Evolutionary conservation across 2,888 invertebrate species (phyloP), one percentile per base, ranked within the genome.

Genomic region (Tryphoninae sp.): DNA sequence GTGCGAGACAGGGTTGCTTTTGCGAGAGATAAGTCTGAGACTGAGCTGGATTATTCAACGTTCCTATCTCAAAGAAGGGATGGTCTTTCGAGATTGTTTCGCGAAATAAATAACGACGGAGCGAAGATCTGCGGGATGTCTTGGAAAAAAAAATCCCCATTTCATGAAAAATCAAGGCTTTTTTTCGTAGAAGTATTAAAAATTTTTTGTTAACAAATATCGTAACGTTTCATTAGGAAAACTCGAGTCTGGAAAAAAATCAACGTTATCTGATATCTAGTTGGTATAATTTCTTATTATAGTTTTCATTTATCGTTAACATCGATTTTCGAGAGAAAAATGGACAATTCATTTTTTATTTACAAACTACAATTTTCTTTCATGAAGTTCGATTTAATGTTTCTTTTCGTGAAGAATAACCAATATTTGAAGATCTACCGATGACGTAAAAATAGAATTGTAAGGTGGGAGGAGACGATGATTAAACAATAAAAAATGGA

Each of bases 1-100:
- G 33, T 33, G 33, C 33, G 33, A 33, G 33, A 61, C 11, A 42
- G n/a, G 53, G 75, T 75, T 53, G 19, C 51, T 68, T 69, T 59
- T 49, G 9, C 45, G 42, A 67, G 55, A 67, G 16, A 23, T 13
- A 13, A 51, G 9, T 22, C 33, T 61, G 3, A 19, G 33, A 62
- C 73, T 42, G 11, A 26, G 59, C 59, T 59, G 59, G 23, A 59
- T 59, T 19, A 26, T 26, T 59, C 59, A 13, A 22, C 59, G 9
- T 13, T 13, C 13, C 33, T 45, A 45, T 45, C 45, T 45, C 45
- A 13, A 13, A 9, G 53, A 53, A 53, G n/a, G 53, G 53, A 53
- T 53, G 53, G 53, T 53, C 13, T 45, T 13, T 45, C 13, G 45
- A 45, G 45, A 45, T 45, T 13, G 45, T 45, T 45, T 45, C 45